These are phyloP conservation scores for Microctonus brassicae DNA, from an alignment of 2,888 invertebrate species.

Conservation along the genomic window DNA sequence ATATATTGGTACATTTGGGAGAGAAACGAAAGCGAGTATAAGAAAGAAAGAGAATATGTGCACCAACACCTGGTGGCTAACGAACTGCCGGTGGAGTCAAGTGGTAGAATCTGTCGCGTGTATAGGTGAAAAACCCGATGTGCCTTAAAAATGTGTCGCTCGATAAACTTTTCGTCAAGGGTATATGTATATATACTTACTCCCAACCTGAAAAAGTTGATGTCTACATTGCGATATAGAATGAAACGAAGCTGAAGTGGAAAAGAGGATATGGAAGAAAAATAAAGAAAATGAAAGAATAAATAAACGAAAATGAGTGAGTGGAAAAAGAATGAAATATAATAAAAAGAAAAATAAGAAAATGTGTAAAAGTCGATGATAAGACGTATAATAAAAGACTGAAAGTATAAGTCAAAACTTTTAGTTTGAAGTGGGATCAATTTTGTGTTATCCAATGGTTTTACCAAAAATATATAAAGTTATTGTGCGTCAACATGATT, in stretches of 20 bases:
- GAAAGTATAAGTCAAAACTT: background rate
- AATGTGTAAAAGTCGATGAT: constrained; percentile 16
- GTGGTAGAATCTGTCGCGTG: constrained; percentile 15
- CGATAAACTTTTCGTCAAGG: constrained; percentile 45
- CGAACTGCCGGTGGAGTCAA: constrained; percentile 41
- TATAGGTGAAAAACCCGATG: constrained; percentile 31
- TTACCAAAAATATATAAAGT: too few species aligned
- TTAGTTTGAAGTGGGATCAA: too few species aligned
- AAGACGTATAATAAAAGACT: constrained; percentile 1
- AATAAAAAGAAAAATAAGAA: constrained; percentile 3
- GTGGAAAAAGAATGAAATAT: background rate
- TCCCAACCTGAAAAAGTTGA: background rate
- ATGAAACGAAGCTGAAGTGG: background rate
- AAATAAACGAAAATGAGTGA: constrained; percentile 4
- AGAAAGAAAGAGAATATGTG: background rate
- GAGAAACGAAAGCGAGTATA: constrained; percentile 23
- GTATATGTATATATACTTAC: too few species aligned
- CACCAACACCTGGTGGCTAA: constrained; percentile 45
- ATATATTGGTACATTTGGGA: too few species aligned
- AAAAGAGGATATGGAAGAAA: background rate
- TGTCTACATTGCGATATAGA: constrained; percentile 8
- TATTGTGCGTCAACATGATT: constrained; percentile 4
- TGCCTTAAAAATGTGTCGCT: constrained; percentile 48
- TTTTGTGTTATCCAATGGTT: too few species aligned
- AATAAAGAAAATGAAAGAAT: constrained; percentile 2